phyloP scores from a whole-genome alignment of 1,140 invertebrate species.

The Condylostylus longicornis region DNA sequence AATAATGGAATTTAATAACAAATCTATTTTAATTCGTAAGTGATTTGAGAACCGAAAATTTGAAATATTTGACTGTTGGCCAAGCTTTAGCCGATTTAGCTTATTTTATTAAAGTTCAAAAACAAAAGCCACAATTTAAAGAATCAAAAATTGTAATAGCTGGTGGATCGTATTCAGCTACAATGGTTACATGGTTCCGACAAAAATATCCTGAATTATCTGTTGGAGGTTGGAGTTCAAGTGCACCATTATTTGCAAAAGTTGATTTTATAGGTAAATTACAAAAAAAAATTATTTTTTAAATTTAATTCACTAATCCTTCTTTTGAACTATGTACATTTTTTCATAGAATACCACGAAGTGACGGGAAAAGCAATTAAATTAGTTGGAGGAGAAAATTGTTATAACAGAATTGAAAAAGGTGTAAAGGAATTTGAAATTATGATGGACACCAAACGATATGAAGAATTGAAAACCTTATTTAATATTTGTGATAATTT shows the following conservation, averaged over 20 bases:
- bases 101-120: conserved; percentile 47
- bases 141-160: conserved; percentile 38
- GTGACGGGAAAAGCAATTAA: conserved; percentile 15
- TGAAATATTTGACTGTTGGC: conserved; percentile 53
- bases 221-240: conserved; percentile 47
- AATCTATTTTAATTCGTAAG: no score
- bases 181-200: conserved; percentile 60
- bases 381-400: conserved; percentile 31
- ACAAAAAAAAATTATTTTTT: neutral
- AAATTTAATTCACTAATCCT: neutral
- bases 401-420: conserved; percentile 33
- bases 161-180: conserved; percentile 71
- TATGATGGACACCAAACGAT: conserved; percentile 22
- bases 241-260: conserved; percentile 52
- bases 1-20: neutral
- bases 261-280: conserved; percentile 41
- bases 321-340: neutral
- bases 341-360: conserved; percentile 18
- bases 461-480: conserved; percentile 18
- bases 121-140: conserved; percentile 24
- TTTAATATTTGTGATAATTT: conserved; percentile 30
- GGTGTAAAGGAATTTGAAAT: conserved; percentile 37
- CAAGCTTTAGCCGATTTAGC: conserved; percentile 64
- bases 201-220: conserved; percentile 62
- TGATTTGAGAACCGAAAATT: conserved; percentile 39